Evolutionary conservation across 2,113 vertebrate genomes (phyloP).

Genomic region (Caranx melampygus): DNA sequence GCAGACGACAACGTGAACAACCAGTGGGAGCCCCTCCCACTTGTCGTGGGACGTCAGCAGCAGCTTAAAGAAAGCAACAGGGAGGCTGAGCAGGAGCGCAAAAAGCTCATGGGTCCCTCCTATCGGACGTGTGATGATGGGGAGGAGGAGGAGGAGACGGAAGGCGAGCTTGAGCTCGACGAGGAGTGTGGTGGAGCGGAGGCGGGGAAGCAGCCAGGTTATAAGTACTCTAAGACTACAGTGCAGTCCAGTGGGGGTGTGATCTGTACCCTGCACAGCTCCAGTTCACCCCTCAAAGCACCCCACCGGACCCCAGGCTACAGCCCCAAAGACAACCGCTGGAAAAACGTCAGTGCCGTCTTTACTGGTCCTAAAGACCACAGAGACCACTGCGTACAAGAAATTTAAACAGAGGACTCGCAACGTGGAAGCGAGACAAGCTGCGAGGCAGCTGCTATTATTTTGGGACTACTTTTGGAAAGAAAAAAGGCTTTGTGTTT

Average conservation of each 20-base stretch:
- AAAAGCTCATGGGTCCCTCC: conserved; percentile 91
- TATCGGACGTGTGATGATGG: conserved; percentile 87
- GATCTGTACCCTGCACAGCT: conserved; percentile 85
- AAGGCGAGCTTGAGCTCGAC: conserved; percentile 75
- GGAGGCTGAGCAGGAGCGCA: conserved; percentile 91
- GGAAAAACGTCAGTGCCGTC: conserved; percentile 86
- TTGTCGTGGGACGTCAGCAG: conserved; percentile 84
- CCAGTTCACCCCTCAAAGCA: conserved; percentile 86
- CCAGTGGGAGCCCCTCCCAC: conserved; percentile 93
- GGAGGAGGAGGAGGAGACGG: conserved; percentile 81
- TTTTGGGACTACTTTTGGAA: conserved; percentile 66
- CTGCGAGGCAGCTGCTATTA: conserved; percentile 64
- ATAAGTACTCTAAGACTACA: conserved; percentile 88
- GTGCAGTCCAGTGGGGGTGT: conserved; percentile 84
- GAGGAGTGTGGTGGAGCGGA: conserved; percentile 81
- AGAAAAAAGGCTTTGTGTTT: conserved; percentile 72
- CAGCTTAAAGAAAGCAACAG: conserved; percentile 86
- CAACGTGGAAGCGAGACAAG: conserved; percentile 51
- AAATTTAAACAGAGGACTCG: conserved; percentile 54
- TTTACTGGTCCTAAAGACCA: conserved; percentile 80
- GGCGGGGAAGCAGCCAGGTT: conserved; percentile 89
- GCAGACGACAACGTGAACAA: conserved; percentile 91
- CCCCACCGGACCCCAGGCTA: conserved; percentile 86
- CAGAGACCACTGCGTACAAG: conserved; percentile 85
- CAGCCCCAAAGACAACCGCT: conserved; percentile 95